phyloP scores from a whole-genome alignment of 2,888 invertebrate species.

The Archips crataeganus region DNA sequence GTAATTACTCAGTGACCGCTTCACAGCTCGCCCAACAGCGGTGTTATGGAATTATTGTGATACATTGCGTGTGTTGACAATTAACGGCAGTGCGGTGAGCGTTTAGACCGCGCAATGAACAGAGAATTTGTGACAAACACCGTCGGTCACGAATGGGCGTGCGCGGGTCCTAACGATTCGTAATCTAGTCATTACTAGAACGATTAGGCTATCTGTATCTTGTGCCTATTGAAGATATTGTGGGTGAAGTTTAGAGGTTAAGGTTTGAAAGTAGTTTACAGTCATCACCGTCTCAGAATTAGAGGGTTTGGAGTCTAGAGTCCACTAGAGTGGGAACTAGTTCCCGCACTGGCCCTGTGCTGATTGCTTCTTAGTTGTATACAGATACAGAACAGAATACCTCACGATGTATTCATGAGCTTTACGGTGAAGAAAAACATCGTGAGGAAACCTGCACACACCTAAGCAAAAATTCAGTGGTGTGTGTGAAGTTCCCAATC shows the following conservation, averaged over 20 bases:
- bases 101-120: neutral
- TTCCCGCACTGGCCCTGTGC: too few species aligned
- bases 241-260: neutral
- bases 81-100: too few species aligned
- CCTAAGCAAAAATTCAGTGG: too few species aligned
- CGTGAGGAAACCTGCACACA: too few species aligned
- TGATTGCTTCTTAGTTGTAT: too few species aligned
- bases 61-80: neutral
- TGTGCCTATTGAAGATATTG: neutral
- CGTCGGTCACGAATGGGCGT: too few species aligned
- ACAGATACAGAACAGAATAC: too few species aligned
- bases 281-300: neutral
- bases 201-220: neutral
- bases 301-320: too few species aligned
- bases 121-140: neutral
- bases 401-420: too few species aligned
- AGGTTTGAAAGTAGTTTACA: neutral
- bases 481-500: too few species aligned
- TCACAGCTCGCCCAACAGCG: neutral
- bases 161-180: neutral
- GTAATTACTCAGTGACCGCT: conserved; percentile 20
- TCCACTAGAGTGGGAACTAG: too few species aligned
- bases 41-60: neutral
- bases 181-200: conserved; percentile 2
- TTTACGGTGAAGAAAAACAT: too few species aligned